phyloP scores from a whole-genome alignment of 2,797 vertebrate genomes.

The Channallabes apus region DNA sequence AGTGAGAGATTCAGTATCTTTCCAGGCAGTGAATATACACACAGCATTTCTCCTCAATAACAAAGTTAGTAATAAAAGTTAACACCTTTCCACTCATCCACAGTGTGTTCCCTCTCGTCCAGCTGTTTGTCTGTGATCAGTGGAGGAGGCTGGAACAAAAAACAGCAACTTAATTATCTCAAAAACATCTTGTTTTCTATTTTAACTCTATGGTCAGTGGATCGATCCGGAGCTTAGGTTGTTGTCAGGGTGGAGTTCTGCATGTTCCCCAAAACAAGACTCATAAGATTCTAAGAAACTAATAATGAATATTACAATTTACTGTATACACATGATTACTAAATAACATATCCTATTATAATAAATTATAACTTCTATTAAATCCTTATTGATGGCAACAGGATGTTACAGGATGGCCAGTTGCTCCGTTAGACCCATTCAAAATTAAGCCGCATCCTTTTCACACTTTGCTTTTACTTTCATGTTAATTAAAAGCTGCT shows the following conservation, averaged over 20 bases:
- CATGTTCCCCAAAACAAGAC: neutral
- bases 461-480: neutral
- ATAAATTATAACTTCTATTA: neutral
- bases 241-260: neutral
- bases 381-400: neutral
- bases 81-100: constrained; percentile 98
- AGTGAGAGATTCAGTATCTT: neutral
- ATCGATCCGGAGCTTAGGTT: neutral
- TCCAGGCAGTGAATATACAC: neutral
- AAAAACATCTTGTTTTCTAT: neutral
- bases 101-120: constrained; percentile 95
- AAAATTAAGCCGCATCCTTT: neutral
- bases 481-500: neutral
- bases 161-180: neutral
- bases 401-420: neutral
- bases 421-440: neutral
- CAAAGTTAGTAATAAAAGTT: neutral
- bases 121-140: constrained; percentile 96
- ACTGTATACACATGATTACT: neutral
- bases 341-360: neutral
- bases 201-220: neutral
- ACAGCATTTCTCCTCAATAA: neutral
- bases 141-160: constrained; percentile 84
- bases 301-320: neutral
- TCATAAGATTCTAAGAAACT: neutral